Base-by-base conservation (phyloP, 2,797 vertebrate species). In the Tenualosa thibaudeaui region DNA sequence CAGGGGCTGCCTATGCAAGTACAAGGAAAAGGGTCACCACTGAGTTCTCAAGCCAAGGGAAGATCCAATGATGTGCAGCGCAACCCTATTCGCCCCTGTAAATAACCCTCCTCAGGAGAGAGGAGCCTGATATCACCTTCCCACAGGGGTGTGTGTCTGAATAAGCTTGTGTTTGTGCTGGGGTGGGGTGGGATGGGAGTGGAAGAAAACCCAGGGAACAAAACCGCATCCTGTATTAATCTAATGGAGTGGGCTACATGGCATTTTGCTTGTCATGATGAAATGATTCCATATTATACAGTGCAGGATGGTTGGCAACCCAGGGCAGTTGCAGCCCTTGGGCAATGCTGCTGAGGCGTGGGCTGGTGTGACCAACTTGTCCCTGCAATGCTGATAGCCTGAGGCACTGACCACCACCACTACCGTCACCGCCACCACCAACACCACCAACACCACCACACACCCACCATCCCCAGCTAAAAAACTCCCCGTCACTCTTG, bases 401-500 rank as follows among this genome's bases (percentile, higher is more conserved):
- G 37, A 75, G 31, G 68, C 40, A 75, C 15, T 15, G 17, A 37
- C 37, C 37, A 17, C 24, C 65, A n/a, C 22, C 85, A 31, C 31
- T 31, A 31, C 31, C 31, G 31, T 31, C 31, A 31, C 17, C 26
- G 71, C 82, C 81, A 83, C 84, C 88, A 53, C 51, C 43, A 83
- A 46, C 50, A n/a, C 81, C 62, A 5, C 83, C 17, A n/a, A 82
- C 83, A 53, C 37, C 68, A 75, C 26, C 62, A 86, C 60, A 17
- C 49, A 85, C 87, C 84, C 54, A 43, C 89, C 84, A 85, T 7
- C 54, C 54, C 54, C 31, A 40, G 40, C 68, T 17, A 71, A 71
- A 71, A 71, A 71, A 17, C 71, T 78, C 91, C 88, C 89, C 82
- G 54, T 95, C 92, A 94, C 92, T 93, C 89, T 88, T 83, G 53